A percentile compares a stretch with the other conserved stretches of the same genome.
Conservation (phyloP, 1,140 invertebrate genomes). For the Psix sp. region DNA sequence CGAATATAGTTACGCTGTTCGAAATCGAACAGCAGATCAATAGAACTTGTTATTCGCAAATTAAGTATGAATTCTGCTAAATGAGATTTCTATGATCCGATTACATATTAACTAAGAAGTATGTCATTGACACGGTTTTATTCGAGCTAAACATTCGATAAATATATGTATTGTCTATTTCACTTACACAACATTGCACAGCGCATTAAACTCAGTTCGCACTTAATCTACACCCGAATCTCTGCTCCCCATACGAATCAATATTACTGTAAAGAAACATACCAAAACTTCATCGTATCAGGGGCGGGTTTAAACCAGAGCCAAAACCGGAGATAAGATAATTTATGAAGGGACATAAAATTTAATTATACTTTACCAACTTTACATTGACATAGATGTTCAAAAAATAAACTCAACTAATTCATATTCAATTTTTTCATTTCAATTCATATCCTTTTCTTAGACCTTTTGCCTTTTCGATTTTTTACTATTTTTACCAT, state of each 20-base stretch:
- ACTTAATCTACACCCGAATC: constrained; percentile 53
- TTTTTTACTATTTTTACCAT: too few relatives aligned
- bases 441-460: too few relatives aligned
- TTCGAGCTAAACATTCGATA: constrained; percentile 30
- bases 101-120: constrained; percentile 35
- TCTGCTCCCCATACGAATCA: constrained; percentile 53
- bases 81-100: neutral
- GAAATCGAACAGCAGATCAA: too few relatives aligned
- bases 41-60: too few relatives aligned
- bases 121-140: constrained; percentile 30
- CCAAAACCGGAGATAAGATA: constrained; percentile 30
- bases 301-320: constrained; percentile 42
- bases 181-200: constrained; percentile 28
- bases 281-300: constrained; percentile 49
- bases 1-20: too few relatives aligned
- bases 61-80: too few relatives aligned
- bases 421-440: too few relatives aligned
- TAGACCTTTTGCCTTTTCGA: too few relatives aligned
- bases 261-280: constrained; percentile 54
- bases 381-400: constrained; percentile 16
- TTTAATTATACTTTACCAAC: constrained; percentile 38
- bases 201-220: constrained; percentile 36
- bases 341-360: constrained; percentile 43
- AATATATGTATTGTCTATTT: constrained; percentile 37
- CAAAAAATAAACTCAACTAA: too few relatives aligned